These are phyloP conservation scores for Harpagoxenus sublaevis DNA, from an alignment of 2,888 invertebrate genomes.

Conservation along the genomic window DNA sequence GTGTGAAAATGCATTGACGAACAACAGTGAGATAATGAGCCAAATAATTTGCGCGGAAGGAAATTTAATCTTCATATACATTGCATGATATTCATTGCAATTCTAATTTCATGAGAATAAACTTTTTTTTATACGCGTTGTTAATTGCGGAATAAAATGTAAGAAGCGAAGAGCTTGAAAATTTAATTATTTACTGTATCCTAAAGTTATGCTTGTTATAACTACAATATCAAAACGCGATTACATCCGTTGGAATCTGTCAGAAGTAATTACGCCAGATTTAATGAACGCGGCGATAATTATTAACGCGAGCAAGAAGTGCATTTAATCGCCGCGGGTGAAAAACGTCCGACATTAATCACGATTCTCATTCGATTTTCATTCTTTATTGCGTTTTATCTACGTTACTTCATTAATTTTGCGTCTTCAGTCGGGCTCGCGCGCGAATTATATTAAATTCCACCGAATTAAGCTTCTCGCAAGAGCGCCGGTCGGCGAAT, in stretches of 20 bases:
- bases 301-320: slow-evolving; percentile 32
- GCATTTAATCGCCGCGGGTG: slow-evolving; percentile 23
- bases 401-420: slow-evolving; percentile 38
- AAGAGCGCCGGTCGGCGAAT: background rate
- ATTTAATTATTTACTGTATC: slow-evolving; percentile 12
- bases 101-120: slow-evolving; percentile 32
- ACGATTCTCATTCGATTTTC: slow-evolving; percentile 32
- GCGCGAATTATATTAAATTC: slow-evolving; percentile 47
- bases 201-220: slow-evolving; percentile 7
- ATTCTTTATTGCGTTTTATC: slow-evolving; percentile 32
- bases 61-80: background rate
- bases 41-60: background rate
- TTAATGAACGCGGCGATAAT: slow-evolving; percentile 38
- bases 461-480: slow-evolving; percentile 25
- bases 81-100: slow-evolving; percentile 29
- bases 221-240: slow-evolving; percentile 21
- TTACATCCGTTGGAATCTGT: background rate
- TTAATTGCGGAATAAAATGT: slow-evolving; percentile 6
- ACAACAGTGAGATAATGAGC: slow-evolving; percentile 33
- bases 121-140: background rate
- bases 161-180: background rate
- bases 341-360: slow-evolving; percentile 29
- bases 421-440: background rate
- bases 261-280: slow-evolving; percentile 26
- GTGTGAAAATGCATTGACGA: slow-evolving; percentile 25